Conservation (phyloP, 2,888 invertebrate genomes). For the Heliothis peltigera region DNA sequence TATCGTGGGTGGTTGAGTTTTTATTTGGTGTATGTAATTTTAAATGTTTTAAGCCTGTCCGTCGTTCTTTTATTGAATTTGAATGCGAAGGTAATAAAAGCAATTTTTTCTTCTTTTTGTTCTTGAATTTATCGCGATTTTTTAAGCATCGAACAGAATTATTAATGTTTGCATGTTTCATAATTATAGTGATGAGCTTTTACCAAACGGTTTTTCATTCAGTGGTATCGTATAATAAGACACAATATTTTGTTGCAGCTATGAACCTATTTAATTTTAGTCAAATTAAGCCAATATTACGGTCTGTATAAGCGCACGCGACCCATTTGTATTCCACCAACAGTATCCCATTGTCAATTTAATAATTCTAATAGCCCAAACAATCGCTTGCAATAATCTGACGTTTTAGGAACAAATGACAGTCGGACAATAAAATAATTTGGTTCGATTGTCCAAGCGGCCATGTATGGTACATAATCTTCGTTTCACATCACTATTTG, state of each 20-base stretch:
- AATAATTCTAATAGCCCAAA: constrained; percentile 21
- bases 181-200: no score
- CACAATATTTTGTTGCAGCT: not conserved
- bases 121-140: no score
- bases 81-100: not conserved
- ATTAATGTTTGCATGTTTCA: not conserved
- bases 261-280: not conserved
- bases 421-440: constrained; percentile 15
- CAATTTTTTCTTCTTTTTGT: no score
- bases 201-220: no score
- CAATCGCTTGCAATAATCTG: constrained; percentile 20
- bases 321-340: not conserved
- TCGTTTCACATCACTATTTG: constrained; percentile 38
- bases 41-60: not conserved
- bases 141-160: no score
- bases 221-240: no score
- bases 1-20: constrained; percentile 23
- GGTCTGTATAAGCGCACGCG: not conserved
- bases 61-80: not conserved
- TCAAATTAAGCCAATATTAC: constrained; percentile 1
- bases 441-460: constrained; percentile 3
- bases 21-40: constrained; percentile 6
- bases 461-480: constrained; percentile 43
- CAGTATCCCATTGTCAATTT: constrained; percentile 12
- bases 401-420: constrained; percentile 34